Conservation (phyloP, 2,888 invertebrate species). For the Eumacrocentrus americanus region DNA sequence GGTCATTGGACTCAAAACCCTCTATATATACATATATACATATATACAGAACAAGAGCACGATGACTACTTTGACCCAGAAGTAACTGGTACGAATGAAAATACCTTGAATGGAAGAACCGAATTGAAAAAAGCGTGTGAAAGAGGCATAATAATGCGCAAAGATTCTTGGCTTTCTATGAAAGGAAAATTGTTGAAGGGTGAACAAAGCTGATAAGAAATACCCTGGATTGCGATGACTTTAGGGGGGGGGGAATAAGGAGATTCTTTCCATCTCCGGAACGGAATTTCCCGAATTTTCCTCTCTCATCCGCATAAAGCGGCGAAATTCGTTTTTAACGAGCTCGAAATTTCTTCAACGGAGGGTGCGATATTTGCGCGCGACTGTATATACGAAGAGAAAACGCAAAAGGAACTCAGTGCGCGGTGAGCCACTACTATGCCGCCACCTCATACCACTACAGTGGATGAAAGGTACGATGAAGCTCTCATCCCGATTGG, state of each 20-base stretch:
- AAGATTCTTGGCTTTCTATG: conserved; percentile 7
- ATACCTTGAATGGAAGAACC: conserved; percentile 4
- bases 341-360: neutral
- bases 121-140: conserved; percentile 10
- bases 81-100: conserved; percentile 2
- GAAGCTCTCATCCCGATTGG: conserved; percentile 7
- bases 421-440: too few relatives aligned
- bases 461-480: too few relatives aligned
- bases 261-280: conserved; percentile 5
- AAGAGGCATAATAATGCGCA: conserved; percentile 10
- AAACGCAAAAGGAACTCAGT: neutral
- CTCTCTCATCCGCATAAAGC: neutral
- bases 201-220: conserved; percentile 8
- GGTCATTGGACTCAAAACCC: conserved; percentile 1
- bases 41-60: too few relatives aligned
- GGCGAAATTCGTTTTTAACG: conserved; percentile 5
- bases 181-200: conserved; percentile 8
- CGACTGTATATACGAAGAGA: neutral
- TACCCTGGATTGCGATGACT: neutral
- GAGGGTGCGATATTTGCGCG: neutral
- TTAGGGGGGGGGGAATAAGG: too few relatives aligned
- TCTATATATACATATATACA: too few relatives aligned
- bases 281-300: conserved; percentile 3
- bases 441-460: too few relatives aligned
- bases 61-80: conserved; percentile 16